Base-by-base conservation (phyloP, 2,888 invertebrate genomes). In the Chrysotoxum bicinctum region DNA sequence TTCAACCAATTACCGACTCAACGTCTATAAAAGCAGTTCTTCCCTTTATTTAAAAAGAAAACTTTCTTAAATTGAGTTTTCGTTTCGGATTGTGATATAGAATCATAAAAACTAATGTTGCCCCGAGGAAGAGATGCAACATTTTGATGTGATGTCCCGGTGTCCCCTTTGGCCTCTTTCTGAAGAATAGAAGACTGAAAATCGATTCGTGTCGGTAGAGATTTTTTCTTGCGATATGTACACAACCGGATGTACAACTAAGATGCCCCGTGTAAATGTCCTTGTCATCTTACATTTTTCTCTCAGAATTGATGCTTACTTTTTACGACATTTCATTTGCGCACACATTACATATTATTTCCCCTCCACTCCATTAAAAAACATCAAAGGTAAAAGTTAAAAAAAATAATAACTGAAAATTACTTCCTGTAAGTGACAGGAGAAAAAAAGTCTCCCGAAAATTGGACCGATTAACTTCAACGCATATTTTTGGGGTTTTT, bases 241-340 rank as follows among this genome's bases (percentile, higher is more conserved):
- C 37, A 23, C 14, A 21, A 58, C 30, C 60, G 73, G 62, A 73
- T 52, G 62, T 30, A 60, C 12, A 43, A 48, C 60, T 37, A 37
- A 30, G 37, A 73, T 37, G 10, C 1, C 8, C 12, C n/a, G 37
- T 37, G 60, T 40, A 35, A 62, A 52, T 19, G 32, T 54, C 35
- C 32, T 14, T 48, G 48, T 35, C 48, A 32, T 35, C 14, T 1
- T 35, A 35, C n/a, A 56, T 48, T 23, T 50, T n/a, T 14, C 40
- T 40, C 14, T 45, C 50, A 0, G 50, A 75, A 66, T 66, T 68
- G 68, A 68, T 56, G 48, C 66, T 68, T 26, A 76, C 48, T 50
- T 76, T 68, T 76, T 76, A 68, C 60, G 58, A 76, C 68, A 60
- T 58, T 68, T 60, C 58, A 68, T 40, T 56, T 54, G 74, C 37